A percentile compares a stretch with the other conserved stretches of the same genome.
These are phyloP conservation scores for Tetrax tetrax DNA, from an alignment of 2,113 vertebrate genomes.

Conservation along the genomic window DNA sequence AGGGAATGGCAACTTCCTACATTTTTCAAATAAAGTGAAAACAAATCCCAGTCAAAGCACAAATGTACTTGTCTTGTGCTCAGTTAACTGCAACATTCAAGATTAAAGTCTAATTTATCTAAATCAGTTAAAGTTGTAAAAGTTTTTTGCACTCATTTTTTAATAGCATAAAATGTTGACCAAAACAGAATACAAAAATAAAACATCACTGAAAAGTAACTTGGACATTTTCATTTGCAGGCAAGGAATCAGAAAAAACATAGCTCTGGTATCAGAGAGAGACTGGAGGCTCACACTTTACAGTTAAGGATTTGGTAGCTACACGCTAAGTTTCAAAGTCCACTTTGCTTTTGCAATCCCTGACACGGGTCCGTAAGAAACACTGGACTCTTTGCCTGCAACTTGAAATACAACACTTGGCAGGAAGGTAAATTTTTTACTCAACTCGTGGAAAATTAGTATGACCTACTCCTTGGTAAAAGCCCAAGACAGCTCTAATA, in stretches of 20 bases:
- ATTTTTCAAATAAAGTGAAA: background rate
- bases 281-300: background rate
- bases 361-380: background rate
- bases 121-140: background rate
- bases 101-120: background rate
- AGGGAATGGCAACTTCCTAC: background rate
- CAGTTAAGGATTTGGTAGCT: background rate
- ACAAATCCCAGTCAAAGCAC: background rate
- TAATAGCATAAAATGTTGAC: background rate
- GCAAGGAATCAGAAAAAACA: background rate
- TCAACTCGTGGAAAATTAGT: background rate
- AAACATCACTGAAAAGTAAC: background rate
- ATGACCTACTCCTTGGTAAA: background rate
- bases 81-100: background rate
- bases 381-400: background rate
- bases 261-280: background rate
- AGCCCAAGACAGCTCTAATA: background rate
- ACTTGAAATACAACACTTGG: background rate
- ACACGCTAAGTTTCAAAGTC: background rate
- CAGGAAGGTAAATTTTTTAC: background rate
- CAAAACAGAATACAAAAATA: background rate
- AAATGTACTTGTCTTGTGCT: background rate
- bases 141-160: background rate
- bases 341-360: background rate
- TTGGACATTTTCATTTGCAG: background rate